phyloP scores from a whole-genome alignment of 2,888 invertebrate genomes.

The Malthinus seriepunctatus region DNA sequence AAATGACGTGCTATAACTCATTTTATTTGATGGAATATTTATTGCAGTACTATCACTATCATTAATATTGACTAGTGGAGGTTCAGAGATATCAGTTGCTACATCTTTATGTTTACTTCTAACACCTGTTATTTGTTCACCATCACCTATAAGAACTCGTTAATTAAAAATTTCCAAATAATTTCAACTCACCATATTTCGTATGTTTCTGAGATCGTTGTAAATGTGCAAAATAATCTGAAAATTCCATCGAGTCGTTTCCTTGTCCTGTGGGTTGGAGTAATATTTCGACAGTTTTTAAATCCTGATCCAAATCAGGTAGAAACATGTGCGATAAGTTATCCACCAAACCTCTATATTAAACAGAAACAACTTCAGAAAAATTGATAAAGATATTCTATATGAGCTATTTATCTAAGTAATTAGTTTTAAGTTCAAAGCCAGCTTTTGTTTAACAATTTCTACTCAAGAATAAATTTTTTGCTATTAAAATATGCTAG shows the following conservation, averaged over 20 bases:
- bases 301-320: conserved; percentile 60
- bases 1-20: conserved; percentile 21
- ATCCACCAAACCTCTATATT: conserved; percentile 49
- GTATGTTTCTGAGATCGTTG: conserved; percentile 33
- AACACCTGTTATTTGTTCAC: not conserved
- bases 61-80: not conserved
- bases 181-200: conserved; percentile 56
- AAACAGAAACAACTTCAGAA: conserved; percentile 17
- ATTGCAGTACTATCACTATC: not conserved
- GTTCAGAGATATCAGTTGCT: not conserved
- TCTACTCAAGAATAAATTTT: too few relatives aligned
- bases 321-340: conserved; percentile 60
- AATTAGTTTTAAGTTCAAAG: too few relatives aligned
- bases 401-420: too few relatives aligned
- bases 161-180: too few relatives aligned
- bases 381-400: not conserved
- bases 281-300: conserved; percentile 56
- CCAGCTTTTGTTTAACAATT: too few relatives aligned
- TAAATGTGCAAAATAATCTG: conserved; percentile 48
- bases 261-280: conserved; percentile 52
- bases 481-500: too few relatives aligned
- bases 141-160: not conserved
- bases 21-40: not conserved
- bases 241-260: conserved; percentile 49
- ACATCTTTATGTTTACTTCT: not conserved